These are phyloP conservation scores for Ariopsis seemanni DNA, from an alignment of 2,113 vertebrate genomes.

Conservation along the genomic window DNA sequence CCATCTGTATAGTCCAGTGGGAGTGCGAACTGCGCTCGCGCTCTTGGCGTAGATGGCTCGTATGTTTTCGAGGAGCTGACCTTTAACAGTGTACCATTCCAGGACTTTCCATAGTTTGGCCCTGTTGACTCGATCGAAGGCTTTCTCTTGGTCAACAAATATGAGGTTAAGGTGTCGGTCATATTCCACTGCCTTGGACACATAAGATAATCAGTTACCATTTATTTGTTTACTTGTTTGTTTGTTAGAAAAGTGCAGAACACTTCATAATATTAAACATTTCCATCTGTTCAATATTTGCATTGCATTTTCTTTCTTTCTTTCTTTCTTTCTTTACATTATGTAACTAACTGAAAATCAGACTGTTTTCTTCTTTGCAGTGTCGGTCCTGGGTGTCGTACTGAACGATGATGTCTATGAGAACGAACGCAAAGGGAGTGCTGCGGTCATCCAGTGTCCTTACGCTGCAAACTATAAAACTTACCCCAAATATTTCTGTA, in stretches of 20 bases:
- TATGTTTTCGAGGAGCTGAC: too few species aligned
- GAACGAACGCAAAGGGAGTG: neutral
- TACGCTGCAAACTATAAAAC: neutral
- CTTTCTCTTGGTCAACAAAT: too few species aligned
- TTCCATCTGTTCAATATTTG: neutral
- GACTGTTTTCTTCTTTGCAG: neutral
- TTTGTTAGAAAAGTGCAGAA: neutral
- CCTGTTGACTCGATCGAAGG: too few species aligned
- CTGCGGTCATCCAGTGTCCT: neutral
- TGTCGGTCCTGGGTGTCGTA: neutral
- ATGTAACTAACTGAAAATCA: neutral
- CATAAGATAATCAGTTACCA: neutral
- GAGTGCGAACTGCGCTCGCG: too few species aligned
- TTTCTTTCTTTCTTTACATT: neutral
- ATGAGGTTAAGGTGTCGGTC: too few species aligned
- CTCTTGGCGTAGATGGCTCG: too few species aligned
- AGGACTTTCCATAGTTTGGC: too few species aligned
- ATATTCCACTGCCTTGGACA: too few species aligned
- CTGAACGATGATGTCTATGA: neutral
- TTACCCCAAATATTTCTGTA: conserved; percentile 17
- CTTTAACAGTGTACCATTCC: too few species aligned
- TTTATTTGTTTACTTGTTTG: neutral
- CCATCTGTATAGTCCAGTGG: too few species aligned
- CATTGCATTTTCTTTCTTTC: neutral
- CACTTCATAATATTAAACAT: neutral